A percentile compares a stretch with the other conserved stretches of the same genome.
These are phyloP conservation scores for Crossaster papposus DNA, from an alignment of 53 echinoderm and acorn worm genomes.

Conservation along the genomic window DNA sequence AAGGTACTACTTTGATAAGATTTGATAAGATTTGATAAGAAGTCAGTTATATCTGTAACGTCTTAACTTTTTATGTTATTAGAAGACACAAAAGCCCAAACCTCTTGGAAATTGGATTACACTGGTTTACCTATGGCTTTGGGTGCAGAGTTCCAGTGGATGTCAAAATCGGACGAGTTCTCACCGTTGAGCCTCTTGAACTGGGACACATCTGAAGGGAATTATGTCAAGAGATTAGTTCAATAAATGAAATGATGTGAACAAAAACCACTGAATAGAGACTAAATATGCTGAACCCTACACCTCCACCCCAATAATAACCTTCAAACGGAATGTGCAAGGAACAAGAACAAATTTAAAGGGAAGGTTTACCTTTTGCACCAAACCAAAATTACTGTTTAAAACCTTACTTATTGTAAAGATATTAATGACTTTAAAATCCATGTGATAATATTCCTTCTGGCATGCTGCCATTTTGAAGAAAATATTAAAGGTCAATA, in stretches of 20 bases:
- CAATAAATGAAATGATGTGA: too few relatives aligned
- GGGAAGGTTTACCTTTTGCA: too few relatives aligned
- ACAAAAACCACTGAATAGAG: not conserved
- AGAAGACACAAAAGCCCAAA: too few relatives aligned
- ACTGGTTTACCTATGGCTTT: constrained; percentile 87
- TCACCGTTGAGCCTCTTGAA: constrained; percentile 81
- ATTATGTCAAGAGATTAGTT: not conserved
- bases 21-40: too few relatives aligned
- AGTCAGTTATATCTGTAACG: not conserved
- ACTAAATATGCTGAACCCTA: not conserved
- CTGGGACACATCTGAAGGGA: constrained; percentile 83
- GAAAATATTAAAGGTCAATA: too few relatives aligned
- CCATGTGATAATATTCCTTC: too few relatives aligned
- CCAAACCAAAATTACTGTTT: too few relatives aligned
- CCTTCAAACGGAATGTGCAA: not conserved
- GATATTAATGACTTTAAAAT: too few relatives aligned
- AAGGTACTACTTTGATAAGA: too few relatives aligned
- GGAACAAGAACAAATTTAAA: too few relatives aligned
- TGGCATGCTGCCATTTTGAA: too few relatives aligned
- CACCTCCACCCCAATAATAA: not conserved
- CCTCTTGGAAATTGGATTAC: not conserved
- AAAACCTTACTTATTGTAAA: too few relatives aligned
- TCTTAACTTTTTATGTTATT: not conserved
- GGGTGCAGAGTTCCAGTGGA: constrained; percentile 97
- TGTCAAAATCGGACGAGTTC: constrained; percentile 86